Base-by-base conservation (phyloP, 1,140 invertebrate species). In the Scaptomyza graminum region DNA sequence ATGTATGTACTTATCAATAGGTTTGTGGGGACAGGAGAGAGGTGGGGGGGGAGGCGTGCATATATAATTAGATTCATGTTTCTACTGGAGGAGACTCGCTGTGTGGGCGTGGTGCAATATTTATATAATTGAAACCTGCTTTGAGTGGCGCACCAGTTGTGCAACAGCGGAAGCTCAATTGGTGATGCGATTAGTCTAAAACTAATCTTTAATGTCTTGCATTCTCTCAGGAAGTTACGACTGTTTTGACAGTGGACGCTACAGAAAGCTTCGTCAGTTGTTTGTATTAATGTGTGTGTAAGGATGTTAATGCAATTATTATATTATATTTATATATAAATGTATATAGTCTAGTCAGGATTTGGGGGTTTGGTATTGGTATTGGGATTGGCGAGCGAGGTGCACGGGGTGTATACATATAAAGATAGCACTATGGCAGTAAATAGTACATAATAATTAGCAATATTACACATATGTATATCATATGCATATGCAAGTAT, bases 401-500 rank as follows among this genome's bases (percentile, higher is more conserved):
- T 81, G 71, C 83, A 71, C 54, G 67, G 76, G 76, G 66, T 67
- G 63, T 66, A 60, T 65, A 57, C 39, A 51, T 66, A 60, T 66
- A 52, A 34, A 57, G 68, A 72, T 71, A 75, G 73, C 73, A 75
- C 67, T 88, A 88, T 88, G 83, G 83, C 83, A 88, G 83, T 88
- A 88, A 74, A 88, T 88, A 87, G 82, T 80, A 84, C 72, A 74
- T 88, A 85, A 85, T 85, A 80, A 62, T 87, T 74, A 81, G 69
- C 70, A 87, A 79, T 77, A 80, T 79, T 41, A n/a, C 37, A 41
- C 37, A 82, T 70, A 76, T 74, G 70, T 75, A 76, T 75, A 79
- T 68, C 7, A 34, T 34, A 34, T 34, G 31, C 8, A 34, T 34
- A 34, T 31, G 28, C 31, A 77, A 68, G 79, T 79, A 76, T 85